A percentile compares a stretch with the other conserved stretches of the same genome.
Evolutionary conservation across 2,113 vertebrate species (phyloP).

Genomic region (Corythornis cristatus): DNA sequence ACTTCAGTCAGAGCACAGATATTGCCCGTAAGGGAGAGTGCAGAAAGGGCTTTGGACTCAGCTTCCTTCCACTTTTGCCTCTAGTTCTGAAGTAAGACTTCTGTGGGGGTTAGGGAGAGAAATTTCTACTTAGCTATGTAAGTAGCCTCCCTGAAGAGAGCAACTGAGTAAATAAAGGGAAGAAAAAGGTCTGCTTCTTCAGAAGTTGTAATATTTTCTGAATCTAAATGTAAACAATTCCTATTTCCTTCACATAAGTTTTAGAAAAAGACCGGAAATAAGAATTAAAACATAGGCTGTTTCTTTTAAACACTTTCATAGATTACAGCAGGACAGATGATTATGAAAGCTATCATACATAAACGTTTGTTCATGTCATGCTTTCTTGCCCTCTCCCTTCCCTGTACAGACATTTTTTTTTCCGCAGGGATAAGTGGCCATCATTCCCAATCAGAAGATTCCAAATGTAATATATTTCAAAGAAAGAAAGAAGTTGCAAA

Average conservation of each 20-base stretch:
- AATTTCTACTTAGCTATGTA: not conserved
- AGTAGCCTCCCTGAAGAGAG: not conserved
- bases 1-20: not conserved
- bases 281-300: not conserved
- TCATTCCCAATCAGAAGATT: not conserved
- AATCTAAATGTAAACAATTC: not conserved
- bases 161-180: not conserved
- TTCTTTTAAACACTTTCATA: not conserved
- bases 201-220: not conserved
- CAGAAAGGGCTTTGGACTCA: conserved; percentile 13
- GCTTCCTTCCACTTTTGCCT: not conserved
- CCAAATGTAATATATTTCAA: not conserved
- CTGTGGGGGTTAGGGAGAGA: not conserved
- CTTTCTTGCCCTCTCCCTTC: not conserved
- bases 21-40: not conserved
- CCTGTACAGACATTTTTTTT: not conserved
- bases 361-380: not conserved
- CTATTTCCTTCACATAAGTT: not conserved
- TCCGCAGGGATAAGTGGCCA: not conserved
- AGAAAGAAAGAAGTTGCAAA: not conserved
- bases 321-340: not conserved
- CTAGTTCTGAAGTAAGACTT: not conserved
- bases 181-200: not conserved
- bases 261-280: not conserved
- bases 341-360: not conserved